Conservation (phyloP, 2,888 invertebrate species). For the Callosobruchus maculatus region DNA sequence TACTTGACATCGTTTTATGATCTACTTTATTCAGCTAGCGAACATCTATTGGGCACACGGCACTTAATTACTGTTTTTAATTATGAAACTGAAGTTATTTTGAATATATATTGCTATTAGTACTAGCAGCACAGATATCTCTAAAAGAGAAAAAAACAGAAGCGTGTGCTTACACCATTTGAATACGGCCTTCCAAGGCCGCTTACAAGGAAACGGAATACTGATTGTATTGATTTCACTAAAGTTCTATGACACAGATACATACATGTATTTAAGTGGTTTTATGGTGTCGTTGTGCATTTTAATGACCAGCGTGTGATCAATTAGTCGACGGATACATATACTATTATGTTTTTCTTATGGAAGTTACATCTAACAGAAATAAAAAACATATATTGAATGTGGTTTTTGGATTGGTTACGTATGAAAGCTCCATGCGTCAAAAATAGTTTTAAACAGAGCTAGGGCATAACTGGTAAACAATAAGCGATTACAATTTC, state of each 20-base stretch:
- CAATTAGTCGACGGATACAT: not conserved
- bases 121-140: not conserved
- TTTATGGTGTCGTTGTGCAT: not conserved
- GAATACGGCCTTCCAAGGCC: not conserved
- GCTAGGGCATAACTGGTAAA: too few species aligned
- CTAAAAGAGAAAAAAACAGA: not conserved
- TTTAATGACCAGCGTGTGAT: not conserved
- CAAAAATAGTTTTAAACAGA: too few species aligned
- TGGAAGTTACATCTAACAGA: too few species aligned
- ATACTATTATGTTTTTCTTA: not conserved
- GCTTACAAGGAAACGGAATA: not conserved
- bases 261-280: not conserved
- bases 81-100: not conserved
- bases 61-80: too few species aligned
- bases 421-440: too few species aligned
- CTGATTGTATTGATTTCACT: not conserved
- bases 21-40: too few species aligned
- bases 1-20: too few species aligned
- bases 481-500: too few species aligned
- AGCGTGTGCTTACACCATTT: not conserved
- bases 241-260: not conserved
- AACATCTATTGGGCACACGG: too few species aligned
- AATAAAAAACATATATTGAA: too few species aligned
- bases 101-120: not conserved
- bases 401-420: too few species aligned